A percentile compares a stretch with the other conserved stretches of the same genome.
These are phyloP conservation scores for Hirundichthys speculiger DNA, from an alignment of 2,113 vertebrate genomes.

Conservation along the genomic window DNA sequence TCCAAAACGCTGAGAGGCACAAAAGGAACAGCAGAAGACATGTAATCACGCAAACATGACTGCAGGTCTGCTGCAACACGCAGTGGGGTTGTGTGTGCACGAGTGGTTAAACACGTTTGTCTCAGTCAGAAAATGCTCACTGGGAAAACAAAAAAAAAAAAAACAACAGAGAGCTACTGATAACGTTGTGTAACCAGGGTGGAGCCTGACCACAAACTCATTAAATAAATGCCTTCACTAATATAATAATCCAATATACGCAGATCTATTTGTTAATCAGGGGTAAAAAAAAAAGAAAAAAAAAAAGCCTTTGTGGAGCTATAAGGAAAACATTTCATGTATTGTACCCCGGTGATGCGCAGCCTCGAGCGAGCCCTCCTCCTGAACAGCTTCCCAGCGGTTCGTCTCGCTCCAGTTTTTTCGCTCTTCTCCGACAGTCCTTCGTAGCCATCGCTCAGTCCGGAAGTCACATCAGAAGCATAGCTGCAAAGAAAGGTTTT, in stretches of 20 bases:
- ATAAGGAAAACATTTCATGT: constrained; percentile 7
- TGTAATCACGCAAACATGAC: not conserved
- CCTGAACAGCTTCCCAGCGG: constrained; percentile 83
- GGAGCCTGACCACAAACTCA: constrained; percentile 14
- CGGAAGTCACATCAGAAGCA: constrained; percentile 89
- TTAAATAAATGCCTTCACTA: constrained; percentile 3
- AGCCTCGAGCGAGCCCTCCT: constrained; percentile 89
- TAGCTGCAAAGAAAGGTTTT: constrained; percentile 78
- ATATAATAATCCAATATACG: not conserved
- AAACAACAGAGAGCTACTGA: constrained; percentile 22
- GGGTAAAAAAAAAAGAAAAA: not conserved
- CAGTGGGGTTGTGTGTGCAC: constrained; percentile 3
- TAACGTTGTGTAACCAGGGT: constrained; percentile 24
- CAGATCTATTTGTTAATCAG: constrained; percentile 48
- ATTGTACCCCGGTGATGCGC: constrained; percentile 90
- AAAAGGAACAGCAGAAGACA: not conserved
- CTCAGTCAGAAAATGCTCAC: constrained; percentile 37
- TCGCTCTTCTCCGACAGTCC: constrained; percentile 81
- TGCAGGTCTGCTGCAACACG: constrained; percentile 12
- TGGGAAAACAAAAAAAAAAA: constrained; percentile 20
- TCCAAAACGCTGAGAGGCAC: not conserved
- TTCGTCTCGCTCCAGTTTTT: constrained; percentile 77
- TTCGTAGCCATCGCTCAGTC: constrained; percentile 89
- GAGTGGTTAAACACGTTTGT: constrained; percentile 34
- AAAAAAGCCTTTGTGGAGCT: not conserved